A percentile compares a stretch with the other conserved stretches of the same genome.
phyloP scores from a whole-genome alignment of 2,797 vertebrate genomes.

The Aplochiton taeniatus region DNA sequence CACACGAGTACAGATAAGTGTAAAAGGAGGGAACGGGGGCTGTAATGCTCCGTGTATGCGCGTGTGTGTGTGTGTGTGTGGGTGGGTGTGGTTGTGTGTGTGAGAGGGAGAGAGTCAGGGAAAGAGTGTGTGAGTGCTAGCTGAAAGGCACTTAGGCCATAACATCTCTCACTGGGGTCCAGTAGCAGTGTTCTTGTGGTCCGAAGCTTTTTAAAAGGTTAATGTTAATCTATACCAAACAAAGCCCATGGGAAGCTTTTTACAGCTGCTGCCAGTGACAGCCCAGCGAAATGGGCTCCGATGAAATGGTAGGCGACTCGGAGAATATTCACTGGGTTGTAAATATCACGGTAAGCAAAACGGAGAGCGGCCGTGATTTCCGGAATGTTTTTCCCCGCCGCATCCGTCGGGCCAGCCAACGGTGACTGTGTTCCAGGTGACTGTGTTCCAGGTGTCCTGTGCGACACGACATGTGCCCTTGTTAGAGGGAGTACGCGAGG shows the following conservation, averaged over 20 bases:
- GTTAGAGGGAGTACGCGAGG: slow-evolving; percentile 6
- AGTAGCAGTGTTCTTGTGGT: slow-evolving; percentile 77
- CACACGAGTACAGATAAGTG: slow-evolving; percentile 76
- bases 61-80: slow-evolving; percentile 21
- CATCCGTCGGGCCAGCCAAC: too few species aligned
- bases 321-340: slow-evolving; percentile 61
- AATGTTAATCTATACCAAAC: slow-evolving; percentile 73
- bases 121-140: slow-evolving; percentile 62
- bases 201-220: slow-evolving; percentile 84
- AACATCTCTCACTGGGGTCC: slow-evolving; percentile 57
- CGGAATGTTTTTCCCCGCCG: too few species aligned
- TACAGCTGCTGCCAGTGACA: slow-evolving; percentile 66
- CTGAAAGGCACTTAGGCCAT: slow-evolving; percentile 83
- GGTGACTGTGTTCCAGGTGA: neutral
- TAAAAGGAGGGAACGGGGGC: slow-evolving; percentile 71
- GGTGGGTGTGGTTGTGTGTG: neutral
- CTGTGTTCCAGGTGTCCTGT: neutral
- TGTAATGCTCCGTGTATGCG: slow-evolving; percentile 62
- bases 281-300: slow-evolving; percentile 74
- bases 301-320: slow-evolving; percentile 79
- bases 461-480: slow-evolving; percentile 60
- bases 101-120: neutral
- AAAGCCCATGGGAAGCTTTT: slow-evolving; percentile 79
- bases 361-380: slow-evolving; percentile 37
- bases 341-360: slow-evolving; percentile 71